Conservation (phyloP, 2,797 vertebrate species). For the Dicrostonyx torquatus region DNA sequence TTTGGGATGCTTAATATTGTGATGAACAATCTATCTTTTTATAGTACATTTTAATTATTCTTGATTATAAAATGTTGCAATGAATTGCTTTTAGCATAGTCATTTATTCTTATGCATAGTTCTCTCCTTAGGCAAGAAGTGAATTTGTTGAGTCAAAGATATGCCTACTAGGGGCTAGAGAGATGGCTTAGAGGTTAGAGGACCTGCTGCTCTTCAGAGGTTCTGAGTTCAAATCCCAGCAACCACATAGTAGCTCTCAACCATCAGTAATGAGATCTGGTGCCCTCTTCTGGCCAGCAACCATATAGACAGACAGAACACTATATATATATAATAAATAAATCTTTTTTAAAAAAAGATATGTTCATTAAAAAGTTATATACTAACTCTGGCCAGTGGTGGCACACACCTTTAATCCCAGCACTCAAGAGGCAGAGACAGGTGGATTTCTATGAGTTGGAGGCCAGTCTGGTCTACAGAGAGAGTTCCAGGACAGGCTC, state of each 20-base stretch:
- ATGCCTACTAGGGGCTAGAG: neutral
- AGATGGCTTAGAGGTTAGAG: neutral
- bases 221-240: neutral
- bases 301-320: neutral
- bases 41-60: conserved; percentile 21
- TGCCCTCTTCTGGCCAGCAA: neutral
- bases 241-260: neutral
- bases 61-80: conserved; percentile 8
- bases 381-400: neutral
- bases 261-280: neutral
- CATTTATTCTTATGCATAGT: neutral
- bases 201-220: neutral
- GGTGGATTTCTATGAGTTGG: too few relatives aligned
- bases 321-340: neutral
- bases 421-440: too few relatives aligned
- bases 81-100: conserved; percentile 21
- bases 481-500: too few relatives aligned
- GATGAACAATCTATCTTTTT: neutral
- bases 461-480: too few relatives aligned
- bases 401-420: too few relatives aligned
- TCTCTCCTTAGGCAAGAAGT: neutral
- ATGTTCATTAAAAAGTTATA: neutral
- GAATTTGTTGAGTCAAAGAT: conserved; percentile 28
- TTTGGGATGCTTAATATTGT: neutral
- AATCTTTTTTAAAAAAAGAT: neutral